A percentile compares a stretch with the other conserved stretches of the same genome.
Conservation (phyloP, 2,797 vertebrate genomes). For the Nothura maculosa region DNA sequence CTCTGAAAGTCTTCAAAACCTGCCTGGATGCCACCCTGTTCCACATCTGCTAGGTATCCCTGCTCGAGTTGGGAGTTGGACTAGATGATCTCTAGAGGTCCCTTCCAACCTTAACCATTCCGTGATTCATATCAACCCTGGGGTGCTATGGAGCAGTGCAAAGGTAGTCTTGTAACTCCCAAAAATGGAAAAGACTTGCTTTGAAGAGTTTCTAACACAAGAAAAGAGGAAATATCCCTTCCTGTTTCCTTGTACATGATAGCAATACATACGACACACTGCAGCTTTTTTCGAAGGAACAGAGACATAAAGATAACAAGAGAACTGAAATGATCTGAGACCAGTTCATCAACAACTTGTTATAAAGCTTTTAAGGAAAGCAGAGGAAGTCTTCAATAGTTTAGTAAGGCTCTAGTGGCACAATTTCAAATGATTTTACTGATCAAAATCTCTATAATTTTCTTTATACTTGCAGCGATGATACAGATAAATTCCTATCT, state of each 20-base stretch:
- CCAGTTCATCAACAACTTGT: not conserved
- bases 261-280: not conserved
- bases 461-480: too few relatives aligned
- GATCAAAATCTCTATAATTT: not conserved
- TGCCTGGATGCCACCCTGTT: too few relatives aligned
- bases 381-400: not conserved
- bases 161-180: not conserved
- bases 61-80: too few relatives aligned
- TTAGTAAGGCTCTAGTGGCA: not conserved
- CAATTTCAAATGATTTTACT: constrained; percentile 5
- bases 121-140: not conserved
- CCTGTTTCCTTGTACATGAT: accelerated
- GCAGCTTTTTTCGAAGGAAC: not conserved
- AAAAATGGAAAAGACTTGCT: not conserved
- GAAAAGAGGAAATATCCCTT: not conserved
- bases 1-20: too few relatives aligned
- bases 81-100: too few relatives aligned
- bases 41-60: too few relatives aligned
- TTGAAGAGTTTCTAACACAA: not conserved
- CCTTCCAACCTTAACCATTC: too few relatives aligned
- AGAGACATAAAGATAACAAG: accelerated
- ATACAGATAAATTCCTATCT: too few relatives aligned
- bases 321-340: not conserved
- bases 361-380: not conserved
- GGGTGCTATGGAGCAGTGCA: not conserved